Conservation (phyloP, 2,888 invertebrate species). For the Micoletzkya japonica region DNA sequence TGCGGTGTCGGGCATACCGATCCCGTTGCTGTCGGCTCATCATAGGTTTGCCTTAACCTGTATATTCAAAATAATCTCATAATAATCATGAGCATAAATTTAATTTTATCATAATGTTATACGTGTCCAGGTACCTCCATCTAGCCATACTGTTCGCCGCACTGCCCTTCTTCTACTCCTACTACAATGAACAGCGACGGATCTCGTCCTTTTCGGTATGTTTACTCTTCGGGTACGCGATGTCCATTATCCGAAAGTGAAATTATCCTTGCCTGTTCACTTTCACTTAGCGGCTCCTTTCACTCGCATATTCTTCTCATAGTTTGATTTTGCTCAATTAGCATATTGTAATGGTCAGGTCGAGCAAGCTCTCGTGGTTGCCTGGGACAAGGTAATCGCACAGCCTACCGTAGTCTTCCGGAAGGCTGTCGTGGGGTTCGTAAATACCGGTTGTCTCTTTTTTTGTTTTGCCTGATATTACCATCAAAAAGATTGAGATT, state of each 20-base stretch:
- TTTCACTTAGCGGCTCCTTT: background rate
- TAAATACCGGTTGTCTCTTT: background rate
- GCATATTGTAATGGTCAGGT: background rate
- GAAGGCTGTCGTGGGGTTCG: constrained; percentile 60
- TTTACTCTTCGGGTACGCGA: background rate
- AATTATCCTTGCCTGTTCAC: background rate
- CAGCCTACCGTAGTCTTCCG: constrained; percentile 57
- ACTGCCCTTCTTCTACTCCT: constrained; percentile 42
- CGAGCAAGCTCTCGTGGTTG: constrained; percentile 51
- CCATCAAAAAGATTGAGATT: background rate
- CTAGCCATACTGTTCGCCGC: constrained; percentile 46
- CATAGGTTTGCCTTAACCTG: background rate
- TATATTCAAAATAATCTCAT: background rate
- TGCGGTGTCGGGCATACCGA: no score
- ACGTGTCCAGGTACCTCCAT: constrained; percentile 29
- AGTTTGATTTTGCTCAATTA: background rate
- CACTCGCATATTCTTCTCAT: background rate
- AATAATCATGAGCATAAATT: no score
- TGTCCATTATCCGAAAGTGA: background rate
- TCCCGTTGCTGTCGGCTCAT: background rate
- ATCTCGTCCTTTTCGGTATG: constrained; percentile 51
- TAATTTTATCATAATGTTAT: background rate
- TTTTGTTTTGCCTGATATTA: background rate
- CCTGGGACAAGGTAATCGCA: constrained; percentile 58
- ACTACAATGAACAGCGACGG: constrained; percentile 57